Base-by-base conservation (phyloP, 92 coral and sea anemone species). In the Phenganax marumi region DNA sequence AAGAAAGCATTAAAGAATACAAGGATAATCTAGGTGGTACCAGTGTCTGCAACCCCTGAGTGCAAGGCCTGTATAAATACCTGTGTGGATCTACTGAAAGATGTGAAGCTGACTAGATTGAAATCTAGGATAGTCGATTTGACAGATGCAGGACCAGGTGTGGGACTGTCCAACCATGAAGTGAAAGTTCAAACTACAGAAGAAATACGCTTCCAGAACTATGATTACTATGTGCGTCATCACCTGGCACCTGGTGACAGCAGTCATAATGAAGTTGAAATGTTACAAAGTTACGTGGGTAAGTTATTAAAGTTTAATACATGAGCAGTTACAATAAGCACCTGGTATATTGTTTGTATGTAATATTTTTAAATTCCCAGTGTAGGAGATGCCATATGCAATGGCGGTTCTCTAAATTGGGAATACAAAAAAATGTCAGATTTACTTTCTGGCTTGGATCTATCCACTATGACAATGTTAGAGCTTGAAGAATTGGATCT, bases 191-290 rank as follows among this genome's bases (percentile, higher is more conserved):
- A 55, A 18, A 47, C 52, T 61, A 55, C 14, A 18, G 83, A 78
- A 22, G 70, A 33, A 81, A 50, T 23, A 3, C 65, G 55, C 43
- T 7, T 81, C 19, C 48, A 9, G 55, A 72, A 72, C 63, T 82
- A 52, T 13, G 63, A 54, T 39, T 65, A 68, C 50, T 81, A 66
- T 46, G n/a, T 66, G 14, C 75, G 76, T n/a, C 84, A 81, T 64
- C 84, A 81, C 70, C 73, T 81, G 22, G 84, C 84, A 81, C 62
- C 50, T 22, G 65, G 63, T n/a, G 84, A 66, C 50, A 81, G 84
- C 46, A 81, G 84, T 68, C 84, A 66, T 25, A 81, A 79, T 39
- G 84, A 79, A 62, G 74, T 79, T 17, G 84, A 79, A 48, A 14
- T 73, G 50, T 65, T 81, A 49, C 84, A 66, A 22, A 81, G 76